Evolutionary conservation across 1,140 invertebrate species (phyloP).

Genomic region (Myzus persicae): DNA sequence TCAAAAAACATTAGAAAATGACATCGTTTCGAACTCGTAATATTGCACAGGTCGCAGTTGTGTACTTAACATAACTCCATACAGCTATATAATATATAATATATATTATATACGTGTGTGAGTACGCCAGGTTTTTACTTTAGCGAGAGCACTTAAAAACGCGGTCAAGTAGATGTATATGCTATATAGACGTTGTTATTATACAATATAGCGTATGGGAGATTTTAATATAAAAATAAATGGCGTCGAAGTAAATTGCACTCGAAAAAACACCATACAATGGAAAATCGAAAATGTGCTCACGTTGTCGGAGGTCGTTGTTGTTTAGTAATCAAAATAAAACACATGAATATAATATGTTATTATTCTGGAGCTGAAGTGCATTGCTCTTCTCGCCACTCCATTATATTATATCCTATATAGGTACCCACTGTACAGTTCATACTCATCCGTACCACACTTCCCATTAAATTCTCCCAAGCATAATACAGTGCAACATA

Average conservation of each 20-base stretch:
- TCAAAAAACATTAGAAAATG: neutral
- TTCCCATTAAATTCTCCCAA: neutral
- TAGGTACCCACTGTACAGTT: neutral
- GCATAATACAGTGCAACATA: neutral
- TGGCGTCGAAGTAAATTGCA: constrained; percentile 9
- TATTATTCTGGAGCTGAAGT: neutral
- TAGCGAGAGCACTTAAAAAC: constrained; percentile 4
- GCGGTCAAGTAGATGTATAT: neutral
- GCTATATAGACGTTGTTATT: neutral
- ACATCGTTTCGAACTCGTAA: neutral
- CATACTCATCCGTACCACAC: neutral
- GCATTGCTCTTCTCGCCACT: neutral
- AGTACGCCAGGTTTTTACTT: neutral
- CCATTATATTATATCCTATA: neutral
- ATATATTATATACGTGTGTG: neutral
- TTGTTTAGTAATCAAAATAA: constrained; percentile 12
- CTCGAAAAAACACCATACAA: neutral
- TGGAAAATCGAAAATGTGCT: neutral
- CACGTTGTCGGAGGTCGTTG: constrained; percentile 21
- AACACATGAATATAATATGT: neutral
- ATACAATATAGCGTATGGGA: neutral
- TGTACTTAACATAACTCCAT: neutral
- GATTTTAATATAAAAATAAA: neutral
- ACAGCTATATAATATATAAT: too few relatives aligned
- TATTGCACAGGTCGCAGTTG: neutral